Evolutionary conservation across 2,113 vertebrate species (phyloP).

Genomic region (Notothenia coriiceps): DNA sequence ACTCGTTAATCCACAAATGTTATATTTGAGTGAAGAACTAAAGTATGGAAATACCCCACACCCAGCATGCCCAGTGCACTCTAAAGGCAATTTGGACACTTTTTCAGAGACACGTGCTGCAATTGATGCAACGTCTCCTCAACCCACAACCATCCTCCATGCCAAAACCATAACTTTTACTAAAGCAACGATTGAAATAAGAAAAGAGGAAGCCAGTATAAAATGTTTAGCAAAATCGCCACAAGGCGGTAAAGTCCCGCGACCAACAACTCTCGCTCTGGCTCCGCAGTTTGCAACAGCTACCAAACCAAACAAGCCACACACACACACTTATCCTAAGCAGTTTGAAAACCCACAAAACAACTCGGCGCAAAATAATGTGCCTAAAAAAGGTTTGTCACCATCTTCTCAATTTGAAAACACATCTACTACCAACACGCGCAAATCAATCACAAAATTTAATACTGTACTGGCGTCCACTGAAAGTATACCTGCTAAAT

Average conservation of each 20-base stretch:
- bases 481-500: conserved; percentile 24
- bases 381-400: conserved; percentile 28
- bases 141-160: conserved; percentile 33
- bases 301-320: conserved; percentile 60
- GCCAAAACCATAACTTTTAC: conserved; percentile 65
- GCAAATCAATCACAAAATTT: conserved; percentile 13
- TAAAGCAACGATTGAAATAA: conserved; percentile 69
- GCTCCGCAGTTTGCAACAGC: conserved; percentile 69
- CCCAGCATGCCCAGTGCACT: conserved; percentile 65
- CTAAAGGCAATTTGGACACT: conserved; percentile 31
- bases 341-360: conserved; percentile 2
- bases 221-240: background rate
- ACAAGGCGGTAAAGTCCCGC: conserved; percentile 8
- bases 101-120: conserved; percentile 5
- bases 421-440: conserved; percentile 17
- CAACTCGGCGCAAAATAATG: conserved; percentile 1
- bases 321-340: conserved; percentile 38
- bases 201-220: conserved; percentile 3
- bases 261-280: conserved; percentile 37
- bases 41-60: conserved; percentile 46
- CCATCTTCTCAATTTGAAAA: conserved; percentile 23
- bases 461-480: background rate
- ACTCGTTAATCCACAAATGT: conserved; percentile 43
- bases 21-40: conserved; percentile 54
- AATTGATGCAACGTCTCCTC: conserved; percentile 1